These are phyloP conservation scores for Sylvilagus floridanus DNA, from an alignment of 2,797 vertebrate genomes.

Conservation along the genomic window DNA sequence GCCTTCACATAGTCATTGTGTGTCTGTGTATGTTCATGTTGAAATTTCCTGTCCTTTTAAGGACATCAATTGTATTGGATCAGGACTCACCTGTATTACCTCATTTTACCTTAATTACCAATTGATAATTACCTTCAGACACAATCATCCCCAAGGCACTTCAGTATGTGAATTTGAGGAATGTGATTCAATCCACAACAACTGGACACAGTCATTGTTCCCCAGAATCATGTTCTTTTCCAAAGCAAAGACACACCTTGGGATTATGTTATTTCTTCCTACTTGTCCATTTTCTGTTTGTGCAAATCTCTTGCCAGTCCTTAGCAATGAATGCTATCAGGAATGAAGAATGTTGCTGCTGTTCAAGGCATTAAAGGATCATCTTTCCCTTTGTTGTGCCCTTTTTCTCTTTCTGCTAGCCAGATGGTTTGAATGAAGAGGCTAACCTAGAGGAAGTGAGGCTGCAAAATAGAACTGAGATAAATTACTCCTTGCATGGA, in stretches of 20 bases:
- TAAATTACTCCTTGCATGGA: background rate
- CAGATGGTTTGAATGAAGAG: background rate
- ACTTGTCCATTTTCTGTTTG: accelerated
- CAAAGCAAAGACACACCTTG: background rate
- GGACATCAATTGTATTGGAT: background rate
- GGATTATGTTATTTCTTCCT: background rate
- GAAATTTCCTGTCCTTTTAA: background rate
- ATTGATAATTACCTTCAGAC: background rate
- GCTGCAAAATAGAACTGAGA: background rate
- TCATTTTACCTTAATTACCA: background rate
- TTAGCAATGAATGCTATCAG: background rate
- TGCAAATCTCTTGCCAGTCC: background rate
- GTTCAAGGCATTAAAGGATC: background rate
- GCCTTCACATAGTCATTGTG: background rate
- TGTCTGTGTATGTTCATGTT: background rate
- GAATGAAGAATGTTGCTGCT: background rate
- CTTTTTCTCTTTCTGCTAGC: background rate
- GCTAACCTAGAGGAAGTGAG: background rate
- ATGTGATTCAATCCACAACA: background rate
- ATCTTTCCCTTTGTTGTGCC: background rate
- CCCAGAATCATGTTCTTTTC: background rate
- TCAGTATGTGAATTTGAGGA: background rate
- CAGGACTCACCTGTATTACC: accelerated
- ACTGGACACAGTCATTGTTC: background rate
- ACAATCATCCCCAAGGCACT: background rate